These are phyloP conservation scores for Ectemnius lituratus DNA, from an alignment of 2,888 invertebrate species.

Conservation along the genomic window DNA sequence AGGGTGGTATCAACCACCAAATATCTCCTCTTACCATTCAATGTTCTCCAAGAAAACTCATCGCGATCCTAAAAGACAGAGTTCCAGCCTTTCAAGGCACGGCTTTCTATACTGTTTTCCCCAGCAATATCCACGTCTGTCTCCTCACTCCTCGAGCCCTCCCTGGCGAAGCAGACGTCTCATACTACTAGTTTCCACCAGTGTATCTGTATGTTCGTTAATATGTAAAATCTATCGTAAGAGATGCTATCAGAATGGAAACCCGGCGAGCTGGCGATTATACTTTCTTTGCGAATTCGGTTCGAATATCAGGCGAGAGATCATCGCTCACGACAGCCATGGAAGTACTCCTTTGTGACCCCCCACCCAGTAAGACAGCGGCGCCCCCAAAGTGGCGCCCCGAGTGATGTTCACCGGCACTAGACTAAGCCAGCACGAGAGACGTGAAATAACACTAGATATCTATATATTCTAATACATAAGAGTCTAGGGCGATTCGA, in stretches of 20 bases:
- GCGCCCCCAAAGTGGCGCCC: slow-evolving; percentile 52
- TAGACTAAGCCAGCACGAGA: slow-evolving; percentile 33
- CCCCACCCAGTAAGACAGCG: slow-evolving; percentile 46
- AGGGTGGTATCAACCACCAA: no score
- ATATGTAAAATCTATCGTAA: no score
- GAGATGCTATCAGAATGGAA: not conserved
- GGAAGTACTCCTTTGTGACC: slow-evolving; percentile 59
- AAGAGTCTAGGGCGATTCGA: slow-evolving; percentile 62
- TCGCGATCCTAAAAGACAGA: no score
- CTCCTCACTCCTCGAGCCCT: slow-evolving; percentile 12
- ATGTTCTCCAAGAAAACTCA: no score
- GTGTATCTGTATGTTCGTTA: slow-evolving; percentile 21
- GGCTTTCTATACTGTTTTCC: no score
- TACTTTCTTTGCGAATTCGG: no score
- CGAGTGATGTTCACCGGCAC: slow-evolving; percentile 70
- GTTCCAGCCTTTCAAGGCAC: no score
- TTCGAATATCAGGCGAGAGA: slow-evolving; percentile 5
- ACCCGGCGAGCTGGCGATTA: no score
- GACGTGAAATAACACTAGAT: slow-evolving; percentile 42
- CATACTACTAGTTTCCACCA: slow-evolving; percentile 10
- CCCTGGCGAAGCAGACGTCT: not conserved
- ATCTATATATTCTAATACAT: slow-evolving; percentile 55
- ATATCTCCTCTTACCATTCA: no score
- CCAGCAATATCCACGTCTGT: not conserved
- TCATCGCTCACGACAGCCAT: slow-evolving; percentile 28